Base-by-base conservation (phyloP, 2,113 vertebrate genomes). In the Eira barbara region DNA sequence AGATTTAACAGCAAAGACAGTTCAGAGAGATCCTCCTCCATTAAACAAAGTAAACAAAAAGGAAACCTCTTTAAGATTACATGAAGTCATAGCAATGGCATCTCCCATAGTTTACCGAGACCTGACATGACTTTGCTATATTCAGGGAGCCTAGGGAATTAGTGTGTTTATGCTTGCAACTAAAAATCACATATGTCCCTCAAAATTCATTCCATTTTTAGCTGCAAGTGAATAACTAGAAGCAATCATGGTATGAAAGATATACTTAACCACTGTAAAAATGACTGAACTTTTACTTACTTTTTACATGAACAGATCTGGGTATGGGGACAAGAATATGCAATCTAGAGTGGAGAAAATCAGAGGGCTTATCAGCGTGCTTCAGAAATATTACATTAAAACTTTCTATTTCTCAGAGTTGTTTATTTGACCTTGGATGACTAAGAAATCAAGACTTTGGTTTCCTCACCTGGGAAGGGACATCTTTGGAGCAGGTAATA, bases 141-240 rank as follows among this genome's bases (percentile, higher is more conserved):
- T 80, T 92, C 69, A 96, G 71, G 34, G 94, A 95, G 74, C 21
- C 74, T 81, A 45, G 67, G 94, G 86, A 96, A 94, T 89, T 90
- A 47, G 36, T 36, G 18, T 95, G 76, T 94, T 96, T 94, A 96
- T 91, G 63, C 12, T 71, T 90, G 13, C 8, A 87, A 91, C 92
- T 91, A 78, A 97, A 97, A 97, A 89, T 90, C 52, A 20, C 31
- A 71, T 34, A 27, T 59, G 21, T 39, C 39, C 47, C 92, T 90
- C 95, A 59, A 85, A 89, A 92, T 80, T 36, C 25, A 92, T 65
- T 96, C 20, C 31, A 83, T 18, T 89, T 47, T 1, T 61, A 76
- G 55, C 55, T 78, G 5, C 21, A 94, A 90, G 63, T 78, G 59
- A 34, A 67, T 52, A 84, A 90, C 74, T 88, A 80, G 74, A 29